phyloP scores from a whole-genome alignment of 2,113 vertebrate species.

The Dinomys branickii region DNA sequence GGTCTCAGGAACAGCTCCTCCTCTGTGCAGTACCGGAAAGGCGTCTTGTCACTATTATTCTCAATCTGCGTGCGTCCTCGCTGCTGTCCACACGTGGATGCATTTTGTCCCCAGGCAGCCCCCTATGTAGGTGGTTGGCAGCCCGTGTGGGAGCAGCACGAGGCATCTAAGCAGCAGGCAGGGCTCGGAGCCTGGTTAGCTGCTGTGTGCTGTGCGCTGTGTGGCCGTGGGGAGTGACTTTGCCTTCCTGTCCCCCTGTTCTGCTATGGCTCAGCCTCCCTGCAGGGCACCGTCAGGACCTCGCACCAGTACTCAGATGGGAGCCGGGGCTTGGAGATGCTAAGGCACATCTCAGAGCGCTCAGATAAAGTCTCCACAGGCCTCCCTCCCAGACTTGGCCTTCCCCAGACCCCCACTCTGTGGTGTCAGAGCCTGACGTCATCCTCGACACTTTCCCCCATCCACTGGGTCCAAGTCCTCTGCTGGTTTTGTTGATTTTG shows the following conservation, averaged over 20 bases:
- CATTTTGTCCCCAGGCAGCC: fast-evolving
- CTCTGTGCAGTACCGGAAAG: fast-evolving
- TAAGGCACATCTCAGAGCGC: fast-evolving
- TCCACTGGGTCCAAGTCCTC: background rate
- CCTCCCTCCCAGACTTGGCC: background rate
- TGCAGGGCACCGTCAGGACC: fast-evolving
- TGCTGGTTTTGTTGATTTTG: background rate
- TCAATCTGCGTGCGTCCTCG: fast-evolving
- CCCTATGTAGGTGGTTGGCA: fast-evolving
- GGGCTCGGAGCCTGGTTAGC: fast-evolving
- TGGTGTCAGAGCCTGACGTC: fast-evolving
- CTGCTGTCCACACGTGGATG: fast-evolving
- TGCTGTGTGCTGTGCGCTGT: fast-evolving
- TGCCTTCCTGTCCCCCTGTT: background rate
- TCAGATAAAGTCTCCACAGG: too few species aligned
- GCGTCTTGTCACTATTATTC: fast-evolving
- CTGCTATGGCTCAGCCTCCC: fast-evolving
- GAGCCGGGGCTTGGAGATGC: background rate
- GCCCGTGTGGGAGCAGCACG: fast-evolving
- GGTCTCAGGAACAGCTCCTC: background rate
- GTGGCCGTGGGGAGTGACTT: fast-evolving
- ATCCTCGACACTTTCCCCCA: fast-evolving
- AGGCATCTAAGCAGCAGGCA: fast-evolving
- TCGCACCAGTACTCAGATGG: fast-evolving
- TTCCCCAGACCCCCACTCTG: background rate